Conservation (phyloP, 1,140 invertebrate genomes). For the Asbolus verrucosus region DNA sequence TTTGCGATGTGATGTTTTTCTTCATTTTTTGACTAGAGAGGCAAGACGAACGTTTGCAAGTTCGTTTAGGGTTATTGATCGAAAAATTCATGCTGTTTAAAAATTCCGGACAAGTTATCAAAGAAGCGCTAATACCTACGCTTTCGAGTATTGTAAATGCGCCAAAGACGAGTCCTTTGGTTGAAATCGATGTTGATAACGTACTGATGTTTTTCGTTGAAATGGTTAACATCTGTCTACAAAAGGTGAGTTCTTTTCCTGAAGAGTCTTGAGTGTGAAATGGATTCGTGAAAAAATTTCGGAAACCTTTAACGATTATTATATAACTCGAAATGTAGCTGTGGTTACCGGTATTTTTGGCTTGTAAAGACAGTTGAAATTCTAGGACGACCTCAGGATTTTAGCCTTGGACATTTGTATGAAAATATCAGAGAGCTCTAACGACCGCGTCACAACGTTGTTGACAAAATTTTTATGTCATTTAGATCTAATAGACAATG, state of each 20-base stretch:
- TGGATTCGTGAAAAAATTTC: too few species aligned
- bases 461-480: constrained; percentile 39
- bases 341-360: neutral
- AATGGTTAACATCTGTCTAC: constrained; percentile 47
- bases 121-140: constrained; percentile 72
- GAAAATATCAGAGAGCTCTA: constrained; percentile 24
- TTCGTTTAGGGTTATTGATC: constrained; percentile 48
- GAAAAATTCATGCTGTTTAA: constrained; percentile 27
- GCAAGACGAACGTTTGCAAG: constrained; percentile 35
- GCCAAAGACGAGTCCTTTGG: constrained; percentile 71
- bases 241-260: neutral
- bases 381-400: constrained; percentile 23
- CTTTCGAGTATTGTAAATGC: constrained; percentile 71
- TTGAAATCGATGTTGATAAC: constrained; percentile 67
- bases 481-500: constrained; percentile 45
- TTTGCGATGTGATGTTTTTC: neutral
- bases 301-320: too few species aligned
- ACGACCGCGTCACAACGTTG: constrained; percentile 20
- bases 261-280: too few species aligned
- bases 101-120: constrained; percentile 67
- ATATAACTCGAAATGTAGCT: constrained; percentile 8
- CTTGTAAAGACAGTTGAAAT: constrained; percentile 1
- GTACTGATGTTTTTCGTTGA: constrained; percentile 52
- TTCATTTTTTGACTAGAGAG: constrained; percentile 46
- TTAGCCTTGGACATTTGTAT: constrained; percentile 36